A percentile compares a stretch with the other conserved stretches of the same genome.
These are phyloP conservation scores for Actenoides hombroni DNA, from an alignment of 2,113 vertebrate genomes.

Conservation along the genomic window DNA sequence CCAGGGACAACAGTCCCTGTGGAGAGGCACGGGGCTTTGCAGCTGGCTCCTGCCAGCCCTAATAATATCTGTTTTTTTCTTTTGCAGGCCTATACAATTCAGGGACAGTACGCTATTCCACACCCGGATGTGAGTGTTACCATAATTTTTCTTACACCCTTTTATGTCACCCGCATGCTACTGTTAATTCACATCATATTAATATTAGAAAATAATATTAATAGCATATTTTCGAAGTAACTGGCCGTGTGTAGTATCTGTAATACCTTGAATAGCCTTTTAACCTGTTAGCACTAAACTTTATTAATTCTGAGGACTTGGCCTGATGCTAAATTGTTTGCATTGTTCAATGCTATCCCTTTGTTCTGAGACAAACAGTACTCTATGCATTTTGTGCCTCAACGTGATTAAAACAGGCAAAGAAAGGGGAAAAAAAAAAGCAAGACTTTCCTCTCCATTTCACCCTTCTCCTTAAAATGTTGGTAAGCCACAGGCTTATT, in stretches of 20 bases:
- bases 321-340: slow-evolving; percentile 74
- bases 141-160: slow-evolving; percentile 48
- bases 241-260: slow-evolving; percentile 37
- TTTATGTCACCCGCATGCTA: slow-evolving; percentile 78
- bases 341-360: slow-evolving; percentile 58
- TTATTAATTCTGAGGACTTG: slow-evolving; percentile 77
- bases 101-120: slow-evolving; percentile 98
- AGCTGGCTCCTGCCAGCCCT: not conserved
- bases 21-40: not conserved
- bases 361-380: not conserved
- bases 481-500: not conserved
- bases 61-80: not conserved
- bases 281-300: slow-evolving; percentile 67
- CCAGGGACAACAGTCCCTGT: not conserved
- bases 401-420: not conserved
- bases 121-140: slow-evolving; percentile 94
- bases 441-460: not conserved
- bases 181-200: slow-evolving; percentile 78
- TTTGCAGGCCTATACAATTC: slow-evolving; percentile 95
- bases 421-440: not conserved
- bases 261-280: slow-evolving; percentile 65
- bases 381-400: slow-evolving; percentile 60
- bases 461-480: not conserved
- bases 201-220: slow-evolving; percentile 96
- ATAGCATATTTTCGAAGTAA: slow-evolving; percentile 69